Evolutionary conservation across 1,140 invertebrate species (phyloP).

Genomic region (Melipona quadrifasciata): DNA sequence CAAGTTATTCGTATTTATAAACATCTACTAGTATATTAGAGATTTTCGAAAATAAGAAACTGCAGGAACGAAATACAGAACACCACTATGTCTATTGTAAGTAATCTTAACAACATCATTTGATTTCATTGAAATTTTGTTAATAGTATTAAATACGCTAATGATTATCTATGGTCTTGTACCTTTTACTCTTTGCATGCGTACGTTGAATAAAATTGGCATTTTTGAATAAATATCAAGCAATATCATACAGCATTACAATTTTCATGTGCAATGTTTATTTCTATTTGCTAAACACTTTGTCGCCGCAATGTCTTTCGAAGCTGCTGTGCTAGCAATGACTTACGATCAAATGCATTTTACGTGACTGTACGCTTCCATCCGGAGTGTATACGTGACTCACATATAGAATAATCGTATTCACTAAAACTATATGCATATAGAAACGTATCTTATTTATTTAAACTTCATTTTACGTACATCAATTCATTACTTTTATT

Average conservation of each 20-base stretch:
- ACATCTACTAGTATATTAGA: background rate
- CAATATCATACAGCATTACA: background rate
- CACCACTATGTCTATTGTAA: background rate
- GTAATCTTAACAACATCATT: background rate
- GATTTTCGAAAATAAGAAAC: background rate
- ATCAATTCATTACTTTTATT: background rate
- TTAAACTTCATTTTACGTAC: background rate
- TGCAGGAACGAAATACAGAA: background rate
- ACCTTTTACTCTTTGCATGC: background rate
- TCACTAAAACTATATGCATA: background rate
- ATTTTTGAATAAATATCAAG: background rate
- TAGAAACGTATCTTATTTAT: background rate
- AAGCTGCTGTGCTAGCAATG: conserved; percentile 25
- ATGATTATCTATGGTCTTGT: background rate
- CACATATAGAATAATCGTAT: conserved; percentile 27
- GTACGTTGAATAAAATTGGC: background rate
- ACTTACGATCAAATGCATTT: conserved; percentile 53
- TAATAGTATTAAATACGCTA: conserved; percentile 6
- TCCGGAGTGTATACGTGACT: conserved; percentile 55
- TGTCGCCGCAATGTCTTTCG: background rate
- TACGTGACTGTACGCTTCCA: conserved; percentile 51
- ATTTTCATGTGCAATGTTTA: background rate
- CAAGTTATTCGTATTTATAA: background rate
- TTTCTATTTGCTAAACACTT: conserved; percentile 13
- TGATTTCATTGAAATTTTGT: conserved; percentile 1